Base-by-base conservation (phyloP, 2,797 vertebrate species). In the Cercopithecus neglectus region DNA sequence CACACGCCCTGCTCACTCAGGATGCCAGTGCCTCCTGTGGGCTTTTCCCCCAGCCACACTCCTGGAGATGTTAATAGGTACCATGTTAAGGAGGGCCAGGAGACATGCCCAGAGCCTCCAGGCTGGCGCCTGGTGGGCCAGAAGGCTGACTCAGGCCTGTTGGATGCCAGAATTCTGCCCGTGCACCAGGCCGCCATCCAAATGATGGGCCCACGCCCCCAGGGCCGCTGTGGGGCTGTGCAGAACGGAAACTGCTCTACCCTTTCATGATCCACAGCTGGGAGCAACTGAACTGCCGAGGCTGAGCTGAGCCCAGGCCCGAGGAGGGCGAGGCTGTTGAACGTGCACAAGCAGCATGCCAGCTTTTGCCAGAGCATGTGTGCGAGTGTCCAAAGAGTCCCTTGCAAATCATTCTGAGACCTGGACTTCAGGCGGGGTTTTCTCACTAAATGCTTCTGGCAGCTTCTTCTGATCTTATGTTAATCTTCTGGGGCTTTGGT, bases 381-480 rank as follows among this genome's bases (percentile, higher is more conserved):
- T 75, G 61, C 30, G 13, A 28, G 13, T 6, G 44, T 67, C 36
- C n/a, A 86, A 78, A 61, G 81, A 88, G 8, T 59, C 0, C 21
- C 22, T 0, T 4, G 26, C 41, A 6, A 33, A 93, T 41, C 3
- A 55, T 70, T 41, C 48, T 41, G 46, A 81, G 94, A 89, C 64
- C 61, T 5, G 5, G 61, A 48, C 59, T 90, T 55, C 36, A 78
- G 78, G 79, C 9, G 75, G n/a, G 67, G 79, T 41, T 67, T 67
- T 53, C 76, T 94, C 91, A 59, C 79, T 61, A 83, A 95, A 80
- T n/a, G 76, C 64, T 94, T 89, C 93, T 74, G 94, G 89, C 89
- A 78, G 96, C 86, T 72, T 86, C 94, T 81, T 93, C 87, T 64
- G 57, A 93, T 81, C 85, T 84, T 76, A 41, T 67, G 70, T 84